Evolutionary conservation across 2,888 invertebrate species (phyloP).

Genomic region (Bombylius discolor): DNA sequence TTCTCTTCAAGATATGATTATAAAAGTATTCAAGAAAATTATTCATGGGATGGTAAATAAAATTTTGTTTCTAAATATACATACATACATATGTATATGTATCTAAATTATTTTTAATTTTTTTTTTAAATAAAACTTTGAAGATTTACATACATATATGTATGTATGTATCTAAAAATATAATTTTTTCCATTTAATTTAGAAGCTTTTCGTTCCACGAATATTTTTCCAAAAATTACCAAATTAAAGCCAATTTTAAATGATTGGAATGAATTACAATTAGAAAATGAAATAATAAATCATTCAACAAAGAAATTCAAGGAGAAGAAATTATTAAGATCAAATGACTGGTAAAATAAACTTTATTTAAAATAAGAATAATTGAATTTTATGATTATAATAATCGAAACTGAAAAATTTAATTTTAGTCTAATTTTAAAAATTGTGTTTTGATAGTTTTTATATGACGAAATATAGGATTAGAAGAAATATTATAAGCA

Average conservation of each 20-base stretch:
- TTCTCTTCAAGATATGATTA: slow-evolving; percentile 23
- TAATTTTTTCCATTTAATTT: neutral
- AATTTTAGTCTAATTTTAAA: no score
- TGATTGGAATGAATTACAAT: slow-evolving; percentile 7
- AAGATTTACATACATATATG: neutral
- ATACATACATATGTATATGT: no score
- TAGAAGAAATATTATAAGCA: no score
- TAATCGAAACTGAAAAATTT: no score
- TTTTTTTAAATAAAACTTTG: neutral
- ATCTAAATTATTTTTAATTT: neutral
- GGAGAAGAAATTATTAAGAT: slow-evolving; percentile 20
- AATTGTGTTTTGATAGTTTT: no score
- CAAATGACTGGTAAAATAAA: slow-evolving; percentile 20
- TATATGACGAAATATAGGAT: no score
- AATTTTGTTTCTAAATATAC: neutral
- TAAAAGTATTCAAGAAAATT: slow-evolving; percentile 20
- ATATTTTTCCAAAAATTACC: slow-evolving; percentile 22
- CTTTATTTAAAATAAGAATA: neutral
- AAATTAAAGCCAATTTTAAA: slow-evolving; percentile 16
- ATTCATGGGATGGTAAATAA: slow-evolving; percentile 21
- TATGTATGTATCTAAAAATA: neutral
- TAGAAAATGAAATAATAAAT: neutral
- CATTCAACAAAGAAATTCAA: slow-evolving; percentile 15
- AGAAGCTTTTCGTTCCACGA: slow-evolving; percentile 6
- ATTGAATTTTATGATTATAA: neutral